Evolutionary conservation across 1,140 invertebrate genomes (phyloP), one percentile per base, ranked within the genome.

Genomic region (Pantala flavescens): DNA sequence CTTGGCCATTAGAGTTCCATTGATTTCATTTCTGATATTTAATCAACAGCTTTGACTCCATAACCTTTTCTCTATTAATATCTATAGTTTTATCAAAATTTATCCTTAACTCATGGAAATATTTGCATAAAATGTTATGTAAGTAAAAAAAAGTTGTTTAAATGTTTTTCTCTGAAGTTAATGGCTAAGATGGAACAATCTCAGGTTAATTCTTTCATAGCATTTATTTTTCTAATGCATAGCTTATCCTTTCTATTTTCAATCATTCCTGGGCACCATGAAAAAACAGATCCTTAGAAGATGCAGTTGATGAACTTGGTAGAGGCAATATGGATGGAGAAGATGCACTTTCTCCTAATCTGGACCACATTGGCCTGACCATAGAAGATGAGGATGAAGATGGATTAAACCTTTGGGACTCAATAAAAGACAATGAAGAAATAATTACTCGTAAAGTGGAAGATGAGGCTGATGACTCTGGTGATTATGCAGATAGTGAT

Each of bases 341-440:
- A 21, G 49, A 63, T 63, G 49, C 49, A 3, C 49, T 63, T 21
- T 63, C 49, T 63, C 49, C 49, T 7, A 63, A 63, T 21, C n/a
- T 63, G 49, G 49, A 63, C 49, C 49, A 63, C 49, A 63, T 63
- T 63, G 49, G 49, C 49, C 49, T 63, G n/a, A 3, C 49, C 14
- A 63, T 63, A 63, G 49, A 63, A 63, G 49, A 63, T 63, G 49
- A 63, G n/a, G 49, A 63, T 63, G 49, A 63, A 21, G 49, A 63
- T 16, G 49, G 49, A 63, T 7, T 63, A 63, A 63, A 63, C n/a
- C 49, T 63, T 21, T 63, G 49, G 49, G 49, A 63, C 49, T 63
- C 49, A 63, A 36, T 36, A 36, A 63, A 63, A 63, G 49, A 63
- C 49, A 63, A 63, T 63, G 49, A 63, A 5, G 49, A 63, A 63